Evolutionary conservation across 2,888 invertebrate genomes (phyloP), one percentile per base, ranked within the genome.

Genomic region (Lasioglossum zephyrum): DNA sequence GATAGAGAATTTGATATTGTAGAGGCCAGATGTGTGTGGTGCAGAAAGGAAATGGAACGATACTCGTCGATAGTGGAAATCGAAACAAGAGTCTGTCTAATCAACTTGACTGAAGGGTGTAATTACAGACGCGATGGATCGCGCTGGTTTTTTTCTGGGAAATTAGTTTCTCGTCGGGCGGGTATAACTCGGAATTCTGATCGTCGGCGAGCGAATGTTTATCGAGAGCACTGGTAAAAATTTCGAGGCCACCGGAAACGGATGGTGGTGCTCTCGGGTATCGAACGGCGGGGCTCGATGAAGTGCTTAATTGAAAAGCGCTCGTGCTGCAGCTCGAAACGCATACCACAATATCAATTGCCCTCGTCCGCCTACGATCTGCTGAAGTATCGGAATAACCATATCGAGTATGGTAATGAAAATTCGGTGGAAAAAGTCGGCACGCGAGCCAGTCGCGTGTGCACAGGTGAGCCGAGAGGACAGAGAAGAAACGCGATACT

Each of bases 251-350:
- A 8, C 73, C 39, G 77, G 69, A 60, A 73, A 74, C 47, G 74
- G 69, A 77, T 36, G 60, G 13, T 5, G 60, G 47, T 18, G 60
- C n/a, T n/a, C 36, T 73, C 73, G 72, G 49, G 57, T 84, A 72
- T 78, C 74, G 82, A 66, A 53, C 60, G 26, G 11, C 70, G 66
- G 31, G 49, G 66, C 73, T 63, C 80, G 86, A 85, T 82, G 41
- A 75, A 80, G 69, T 76, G 76, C 49, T 85, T 88, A 80, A 88
- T 85, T 85, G 82, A 85, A 85, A 85, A 85, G 85, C 73, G 77
- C 79, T 72, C 72, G 77, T 26, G 66, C 76, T 44, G 73, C 41
- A 79, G 16, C 39, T 47, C 41, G 66, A 39, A 76, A 81, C 84
- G 77, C 77, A 41, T 74, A 74, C 70, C 82, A 73, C 84, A 44